Evolutionary conservation across 2,888 invertebrate genomes (phyloP).

Genomic region (Andrena haemorrhoa): DNA sequence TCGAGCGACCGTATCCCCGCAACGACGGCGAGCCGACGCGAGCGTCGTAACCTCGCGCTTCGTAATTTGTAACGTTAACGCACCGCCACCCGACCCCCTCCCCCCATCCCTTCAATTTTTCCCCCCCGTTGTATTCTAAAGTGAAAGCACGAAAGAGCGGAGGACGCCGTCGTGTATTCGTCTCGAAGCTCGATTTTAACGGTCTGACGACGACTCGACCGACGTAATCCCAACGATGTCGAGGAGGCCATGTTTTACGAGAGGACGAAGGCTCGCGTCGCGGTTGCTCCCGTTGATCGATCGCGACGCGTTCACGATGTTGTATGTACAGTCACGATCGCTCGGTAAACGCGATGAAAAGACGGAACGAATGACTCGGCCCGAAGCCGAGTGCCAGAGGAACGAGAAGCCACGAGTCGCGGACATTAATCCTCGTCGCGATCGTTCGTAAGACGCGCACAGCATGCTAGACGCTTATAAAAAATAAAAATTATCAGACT

Average conservation of each 20-base stretch:
- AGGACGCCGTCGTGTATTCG: conserved; percentile 38
- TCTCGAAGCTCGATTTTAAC: conserved; percentile 29
- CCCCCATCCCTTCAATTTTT: not conserved
- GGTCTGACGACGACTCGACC: conserved; percentile 23
- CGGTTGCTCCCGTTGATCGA: conserved; percentile 8
- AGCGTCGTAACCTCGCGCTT: conserved; percentile 20
- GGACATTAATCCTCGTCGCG: conserved; percentile 43
- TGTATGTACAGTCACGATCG: conserved; percentile 24
- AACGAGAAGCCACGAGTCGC: not conserved
- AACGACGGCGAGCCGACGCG: not conserved
- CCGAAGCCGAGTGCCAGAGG: not conserved
- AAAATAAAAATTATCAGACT: conserved; percentile 7
- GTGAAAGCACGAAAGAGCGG: not conserved
- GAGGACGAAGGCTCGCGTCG: conserved; percentile 24
- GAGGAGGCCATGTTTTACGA: conserved; percentile 22
- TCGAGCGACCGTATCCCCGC: conserved; percentile 8
- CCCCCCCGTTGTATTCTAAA: not conserved
- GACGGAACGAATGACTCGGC: not conserved
- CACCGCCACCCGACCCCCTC: not conserved
- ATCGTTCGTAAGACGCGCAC: conserved; percentile 57
- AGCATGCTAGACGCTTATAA: conserved; percentile 54
- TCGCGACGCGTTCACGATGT: conserved; percentile 17
- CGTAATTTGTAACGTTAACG: conserved; percentile 22
- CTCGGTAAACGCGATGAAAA: conserved; percentile 11
- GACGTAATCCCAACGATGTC: conserved; percentile 8